Conservation (phyloP, 2,797 vertebrate genomes). For the Melanotaenia boesemani region DNA sequence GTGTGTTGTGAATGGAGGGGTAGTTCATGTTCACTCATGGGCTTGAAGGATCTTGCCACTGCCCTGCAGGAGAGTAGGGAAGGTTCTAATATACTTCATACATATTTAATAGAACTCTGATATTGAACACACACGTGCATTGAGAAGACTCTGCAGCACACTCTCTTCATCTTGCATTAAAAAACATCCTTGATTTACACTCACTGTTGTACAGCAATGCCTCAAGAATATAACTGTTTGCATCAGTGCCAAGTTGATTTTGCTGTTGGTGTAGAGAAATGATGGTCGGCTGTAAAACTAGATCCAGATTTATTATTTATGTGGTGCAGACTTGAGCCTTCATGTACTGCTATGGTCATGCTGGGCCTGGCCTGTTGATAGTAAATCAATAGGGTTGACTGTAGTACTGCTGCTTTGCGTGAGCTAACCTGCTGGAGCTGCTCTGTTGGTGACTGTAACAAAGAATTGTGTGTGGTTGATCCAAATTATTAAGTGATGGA, state of each 20-base stretch:
- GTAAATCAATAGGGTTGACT: constrained; percentile 73
- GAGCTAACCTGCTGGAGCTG: constrained; percentile 27
- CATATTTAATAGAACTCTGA: constrained; percentile 73
- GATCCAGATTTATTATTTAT: constrained; percentile 67
- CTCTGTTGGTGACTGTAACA: constrained; percentile 13
- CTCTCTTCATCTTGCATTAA: constrained; percentile 15
- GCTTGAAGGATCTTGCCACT: constrained; percentile 61
- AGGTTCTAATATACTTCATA: constrained; percentile 73
- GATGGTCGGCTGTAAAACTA: constrained; percentile 41
- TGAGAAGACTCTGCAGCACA: constrained; percentile 37
- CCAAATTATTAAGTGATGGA: constrained; percentile 6
- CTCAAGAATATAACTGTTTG: constrained; percentile 35
- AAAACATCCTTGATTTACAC: constrained; percentile 30
- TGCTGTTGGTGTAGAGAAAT: constrained; percentile 31
- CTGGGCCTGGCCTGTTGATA: constrained; percentile 42
- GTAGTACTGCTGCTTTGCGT: constrained; percentile 28
- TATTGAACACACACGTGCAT: constrained; percentile 50
- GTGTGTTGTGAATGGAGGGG: background rate
- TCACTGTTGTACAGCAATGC: background rate
- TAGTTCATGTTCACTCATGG: constrained; percentile 34
- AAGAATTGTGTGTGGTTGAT: background rate
- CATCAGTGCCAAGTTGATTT: constrained; percentile 40
- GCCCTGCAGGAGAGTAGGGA: constrained; percentile 41
- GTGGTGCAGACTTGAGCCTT: constrained; percentile 39
- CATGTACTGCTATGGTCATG: constrained; percentile 49